phyloP scores from a whole-genome alignment of 2,113 vertebrate genomes.

The Rattus norvegicus region GRCr8 NC_086026.1:54235001-54235500 shows the following conservation, averaged over 20 bases:
- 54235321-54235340: background rate
- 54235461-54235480: background rate
- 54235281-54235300: background rate
- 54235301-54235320: background rate
- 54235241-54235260: background rate
- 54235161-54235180: background rate
- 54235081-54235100: background rate
- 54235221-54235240: background rate
- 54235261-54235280: background rate
- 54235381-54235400: background rate
- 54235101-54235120: background rate
- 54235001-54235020: background rate
- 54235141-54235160: background rate
- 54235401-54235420: background rate
- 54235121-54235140: constrained; percentile 11
- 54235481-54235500: background rate
- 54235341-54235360: background rate
- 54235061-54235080: background rate
- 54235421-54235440: background rate
- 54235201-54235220: background rate
- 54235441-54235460: background rate
- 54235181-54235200: background rate
- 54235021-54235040: background rate
- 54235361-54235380: background rate
- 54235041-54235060: background rate